Base-by-base conservation (phyloP, 1,140 invertebrate genomes). In the Ips nitidus region DNA sequence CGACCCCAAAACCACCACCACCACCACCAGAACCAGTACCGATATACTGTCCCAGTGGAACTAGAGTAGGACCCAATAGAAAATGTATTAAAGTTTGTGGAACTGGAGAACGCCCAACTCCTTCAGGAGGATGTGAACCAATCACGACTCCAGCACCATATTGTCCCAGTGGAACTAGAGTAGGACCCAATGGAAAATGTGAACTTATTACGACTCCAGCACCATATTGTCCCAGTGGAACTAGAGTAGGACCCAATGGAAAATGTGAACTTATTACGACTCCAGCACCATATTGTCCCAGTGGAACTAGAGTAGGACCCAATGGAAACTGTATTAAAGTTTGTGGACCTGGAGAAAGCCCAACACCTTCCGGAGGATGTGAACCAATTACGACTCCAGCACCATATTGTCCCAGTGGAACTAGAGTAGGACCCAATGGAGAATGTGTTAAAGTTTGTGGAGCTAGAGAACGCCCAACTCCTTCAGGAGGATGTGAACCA, bases 31-130 rank as follows among this genome's bases (percentile, higher is more conserved):
- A 43, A 59, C 39, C 60, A 47, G 38, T 60, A 2, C 40, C 62
- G 2, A 3, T 41, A 67, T 40, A 63, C 3, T 71, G 69, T 50
- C 75, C 76, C 36, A 72, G 74, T 38, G 70, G 65, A 58, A 57
- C 45, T 47, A 62, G 45, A 8, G 6, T 56, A 57, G 64, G 64
- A 22, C 64, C 64, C 1, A 43, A 66, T 52, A 53, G 64, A 41
- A 4, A 56, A 47, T 66, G 64, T 62, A 41, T 68, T 55, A 5
- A 5, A 60, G 7, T 38, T 55, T 62, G 62, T 40, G 65, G 67
- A 52, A 45, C 62, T 52, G 57, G 59, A 4, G 58, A 73, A 56
- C 63, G 41, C 3, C 63, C 52, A 4, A 38, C 53, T 6, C 52
- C 63, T 7, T 64, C 63, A 47, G 73, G 73, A 39, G 53, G 55